Percentiles rank a stretch among this genome's conserved stretches.
These are phyloP conservation scores for Daubentonia madagascariensis DNA, from an alignment of 2,113 vertebrate genomes.

Conservation along the genomic window DNA sequence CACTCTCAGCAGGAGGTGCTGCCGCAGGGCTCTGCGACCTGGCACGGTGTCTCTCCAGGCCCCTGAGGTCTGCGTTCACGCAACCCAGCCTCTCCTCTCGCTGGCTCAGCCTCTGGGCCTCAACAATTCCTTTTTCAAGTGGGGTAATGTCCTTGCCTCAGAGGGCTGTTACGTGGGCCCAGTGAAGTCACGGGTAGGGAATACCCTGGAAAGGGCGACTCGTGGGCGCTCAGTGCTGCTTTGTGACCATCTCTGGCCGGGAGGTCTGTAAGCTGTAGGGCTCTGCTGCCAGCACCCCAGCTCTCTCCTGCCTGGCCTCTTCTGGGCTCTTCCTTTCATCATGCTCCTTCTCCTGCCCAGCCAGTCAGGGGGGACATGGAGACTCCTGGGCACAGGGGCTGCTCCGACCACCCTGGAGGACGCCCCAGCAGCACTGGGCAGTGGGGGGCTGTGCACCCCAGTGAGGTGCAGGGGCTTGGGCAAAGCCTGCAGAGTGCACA, in stretches of 20 bases:
- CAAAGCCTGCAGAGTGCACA: background rate
- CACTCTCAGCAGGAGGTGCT: background rate
- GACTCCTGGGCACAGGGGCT: background rate
- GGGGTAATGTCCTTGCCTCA: background rate
- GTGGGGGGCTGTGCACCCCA: background rate
- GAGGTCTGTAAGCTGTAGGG: background rate
- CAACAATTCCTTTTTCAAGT: background rate
- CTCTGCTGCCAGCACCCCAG: rapidly evolving
- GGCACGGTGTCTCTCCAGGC: rapidly evolving
- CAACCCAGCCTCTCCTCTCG: too few relatives aligned
- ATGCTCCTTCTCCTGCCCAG: background rate
- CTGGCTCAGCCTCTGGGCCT: background rate
- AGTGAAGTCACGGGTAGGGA: background rate
- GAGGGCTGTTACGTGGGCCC: background rate
- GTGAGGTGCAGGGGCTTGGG: background rate
- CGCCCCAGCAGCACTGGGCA: background rate
- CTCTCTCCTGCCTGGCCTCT: background rate
- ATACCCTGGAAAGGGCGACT: background rate
- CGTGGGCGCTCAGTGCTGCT: rapidly evolving
- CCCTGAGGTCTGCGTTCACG: background rate
- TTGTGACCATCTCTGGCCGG: too few relatives aligned
- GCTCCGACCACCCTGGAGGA: too few relatives aligned
- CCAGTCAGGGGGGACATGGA: background rate
- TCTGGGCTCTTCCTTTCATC: background rate
- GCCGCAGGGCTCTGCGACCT: background rate